Base-by-base conservation (phyloP, 2,113 vertebrate species). In the Serranochromis macrocephalus region DNA sequence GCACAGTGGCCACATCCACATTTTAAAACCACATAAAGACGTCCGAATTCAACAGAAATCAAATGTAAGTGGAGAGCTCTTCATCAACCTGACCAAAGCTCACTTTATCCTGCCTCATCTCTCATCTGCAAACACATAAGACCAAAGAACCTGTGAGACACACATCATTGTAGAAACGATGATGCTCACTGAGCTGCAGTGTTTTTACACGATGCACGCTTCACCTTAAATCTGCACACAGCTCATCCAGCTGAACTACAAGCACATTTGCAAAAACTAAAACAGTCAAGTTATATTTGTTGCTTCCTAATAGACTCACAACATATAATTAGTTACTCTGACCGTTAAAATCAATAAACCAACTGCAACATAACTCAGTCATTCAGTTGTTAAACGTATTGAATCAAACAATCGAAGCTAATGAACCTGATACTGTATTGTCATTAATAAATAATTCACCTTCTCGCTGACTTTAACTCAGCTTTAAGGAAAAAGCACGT, bases 381-480 rank as follows among this genome's bases (percentile, higher is more conserved):
- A 88, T 40, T 53, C 82, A 17, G 26, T 38, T 53, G 1, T 85
- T 47, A 51, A 68, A 29, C 31, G 12, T 55, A 7, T 45, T 4
- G 1, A 88, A 63, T 81, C 47, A 29, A 83, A 87, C 9, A 85
- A 58, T 87, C 13, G 71, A 80, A 82, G 12, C 7, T 55, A 38
- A 31, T 63, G 55, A 85, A 79, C 55, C 24, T n/a, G 17, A n/a
- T 7, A 3, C n/a, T 29, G 36, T 19, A 40, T 3, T 3, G 6
- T 54, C 68, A 89, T 90, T 24, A 89, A 93, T 92, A 94, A 91
- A 91, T 75, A 85, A 19, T 4, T 88, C 88, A 80, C 81, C 80
- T 33, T 86, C 21, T 79, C 1, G 61, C 90, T 88, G 88, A 90
- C 79, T 87, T 92, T 40, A 92, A 88, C 57, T 91, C 66, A 91